Evolutionary conservation across 64 coral and sea anemone species (phyloP), one percentile per base, ranked within the genome.

Genomic region (Stylophora pistillata): DNA sequence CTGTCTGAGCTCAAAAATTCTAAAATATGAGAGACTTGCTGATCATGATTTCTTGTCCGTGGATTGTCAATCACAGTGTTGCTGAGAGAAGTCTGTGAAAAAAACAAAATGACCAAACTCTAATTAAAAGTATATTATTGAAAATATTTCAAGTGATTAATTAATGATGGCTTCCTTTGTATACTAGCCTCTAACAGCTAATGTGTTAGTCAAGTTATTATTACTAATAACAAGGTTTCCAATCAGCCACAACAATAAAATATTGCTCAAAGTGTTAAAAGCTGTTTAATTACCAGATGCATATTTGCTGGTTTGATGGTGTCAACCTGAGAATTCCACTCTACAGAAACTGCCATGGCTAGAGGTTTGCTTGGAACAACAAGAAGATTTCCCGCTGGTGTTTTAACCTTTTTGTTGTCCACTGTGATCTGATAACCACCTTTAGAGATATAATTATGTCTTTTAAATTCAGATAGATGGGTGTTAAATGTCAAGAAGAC

Each of bases 1-100:
- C 86, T 83, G 23, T 93, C 86, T n/a, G 86, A 87, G 21, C 73
- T 78, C 29, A 93, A 57, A 74, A 77, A 93, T 77, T 93, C 91
- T 58, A 93, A 89, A 68, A 93, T 74, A 58, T 88, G 66, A 15
- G 27, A 64, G 3, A 93, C 55, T 83, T 89, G 76, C 30, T 86
- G 57, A 74, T 91, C 93, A 76, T 61, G 89, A 27, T 56, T 58
- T 68, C 69, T 73, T 78, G 81, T 77, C 47, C 74, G 86, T 66
- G 97, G 97, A 65, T 95, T 92, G 82, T 99, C 97, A 77, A 99
- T 95, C n/a, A 95, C 93, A 53, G 93, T 99, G 57, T 99, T 95
- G 71, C 87, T 86, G 1, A 99, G 82, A 74, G 86, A 89, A 84
- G 97, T 99, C 97, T 99, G 65, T 23, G 72, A 56, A 55, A 13